These are phyloP conservation scores for Nemotelus nigrinus DNA, from an alignment of 2,888 invertebrate genomes.

Conservation along the genomic window DNA sequence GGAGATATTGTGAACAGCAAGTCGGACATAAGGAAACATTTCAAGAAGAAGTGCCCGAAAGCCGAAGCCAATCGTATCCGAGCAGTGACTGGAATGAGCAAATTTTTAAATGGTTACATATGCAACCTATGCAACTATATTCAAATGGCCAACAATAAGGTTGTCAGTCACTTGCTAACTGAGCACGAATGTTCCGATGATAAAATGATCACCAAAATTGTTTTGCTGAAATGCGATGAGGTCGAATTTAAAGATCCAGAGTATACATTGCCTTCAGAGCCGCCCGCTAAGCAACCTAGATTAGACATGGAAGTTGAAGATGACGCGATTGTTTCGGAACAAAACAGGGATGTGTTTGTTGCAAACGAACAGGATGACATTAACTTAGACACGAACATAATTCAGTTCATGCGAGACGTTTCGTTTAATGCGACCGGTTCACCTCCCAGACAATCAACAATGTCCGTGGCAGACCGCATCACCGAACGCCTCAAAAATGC, in stretches of 20 bases:
- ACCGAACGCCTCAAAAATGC: conserved; percentile 52
- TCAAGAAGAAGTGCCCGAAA: conserved; percentile 35
- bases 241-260: conserved; percentile 41
- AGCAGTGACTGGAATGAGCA: background rate
- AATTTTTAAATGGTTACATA: conserved; percentile 67
- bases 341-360: conserved; percentile 41
- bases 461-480: conserved; percentile 57
- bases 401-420: conserved; percentile 46
- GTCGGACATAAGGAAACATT: conserved; percentile 51
- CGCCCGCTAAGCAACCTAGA: background rate
- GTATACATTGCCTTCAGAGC: conserved; percentile 25
- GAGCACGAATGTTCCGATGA: conserved; percentile 56
- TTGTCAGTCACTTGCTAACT: conserved; percentile 70
- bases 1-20: conserved; percentile 45
- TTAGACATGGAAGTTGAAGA: conserved; percentile 1
- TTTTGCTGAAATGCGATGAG: conserved; percentile 52
- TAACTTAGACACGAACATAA: conserved; percentile 46
- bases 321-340: conserved; percentile 42
- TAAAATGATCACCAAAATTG: conserved; percentile 45
- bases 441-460: conserved; percentile 19
- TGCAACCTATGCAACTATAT: conserved; percentile 79
- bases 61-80: conserved; percentile 27
- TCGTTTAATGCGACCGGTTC: conserved; percentile 38
- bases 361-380: conserved; percentile 44
- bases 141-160: conserved; percentile 71